Percentiles rank a stretch among this genome's conserved stretches.
phyloP scores from a whole-genome alignment of 2,113 vertebrate species.

The Antechinus stuartii region DNA sequence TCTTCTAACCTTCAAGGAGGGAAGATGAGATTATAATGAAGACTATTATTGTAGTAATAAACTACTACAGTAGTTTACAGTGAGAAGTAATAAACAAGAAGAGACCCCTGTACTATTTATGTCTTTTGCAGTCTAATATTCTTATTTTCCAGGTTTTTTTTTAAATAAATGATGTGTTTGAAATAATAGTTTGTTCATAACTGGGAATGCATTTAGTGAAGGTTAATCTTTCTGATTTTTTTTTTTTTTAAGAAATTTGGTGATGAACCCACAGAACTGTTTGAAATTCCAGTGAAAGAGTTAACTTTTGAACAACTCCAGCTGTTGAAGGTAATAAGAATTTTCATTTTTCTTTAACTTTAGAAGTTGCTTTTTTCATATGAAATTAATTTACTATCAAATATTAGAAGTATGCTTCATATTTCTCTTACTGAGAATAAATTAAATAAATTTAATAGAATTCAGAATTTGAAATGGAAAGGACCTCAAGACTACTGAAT shows the following conservation, averaged over 20 bases:
- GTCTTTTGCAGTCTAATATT: neutral
- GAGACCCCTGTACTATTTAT: neutral
- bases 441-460: neutral
- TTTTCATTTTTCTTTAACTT: conserved; percentile 31
- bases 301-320: conserved; percentile 97
- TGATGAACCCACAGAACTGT: conserved; percentile 89
- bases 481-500: neutral
- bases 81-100: neutral
- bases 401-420: neutral
- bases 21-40: neutral
- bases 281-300: conserved; percentile 98
- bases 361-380: neutral
- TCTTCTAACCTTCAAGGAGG: neutral
- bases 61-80: too few species aligned
- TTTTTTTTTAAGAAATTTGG: conserved; percentile 91
- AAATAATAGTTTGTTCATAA: neutral
- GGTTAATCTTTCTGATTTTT: conserved; percentile 33
- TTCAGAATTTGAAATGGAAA: neutral
- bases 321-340: conserved; percentile 91
- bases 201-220: neutral
- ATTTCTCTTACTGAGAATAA: neutral
- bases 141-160: neutral
- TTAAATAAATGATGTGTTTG: neutral
- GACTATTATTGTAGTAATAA: neutral
- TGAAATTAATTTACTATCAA: neutral